Evolutionary conservation across 2,113 vertebrate genomes (phyloP).

Genomic region (Hemiprocne comata): DNA sequence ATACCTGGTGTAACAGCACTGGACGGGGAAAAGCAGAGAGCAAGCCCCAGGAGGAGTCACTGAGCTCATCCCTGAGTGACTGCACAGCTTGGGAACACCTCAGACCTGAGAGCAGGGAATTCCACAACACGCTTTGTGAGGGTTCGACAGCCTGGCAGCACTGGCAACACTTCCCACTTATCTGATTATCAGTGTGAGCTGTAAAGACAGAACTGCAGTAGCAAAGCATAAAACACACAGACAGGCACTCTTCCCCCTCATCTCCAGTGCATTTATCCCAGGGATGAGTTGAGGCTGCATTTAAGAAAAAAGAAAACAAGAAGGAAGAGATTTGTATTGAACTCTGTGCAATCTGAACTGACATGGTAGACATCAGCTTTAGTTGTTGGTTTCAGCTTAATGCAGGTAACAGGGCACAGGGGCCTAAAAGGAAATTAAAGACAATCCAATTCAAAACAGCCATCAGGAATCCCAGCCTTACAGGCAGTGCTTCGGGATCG

Average conservation of each 20-base stretch:
- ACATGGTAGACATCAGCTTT: neutral
- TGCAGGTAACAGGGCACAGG: neutral
- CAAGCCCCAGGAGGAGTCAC: neutral
- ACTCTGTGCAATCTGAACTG: neutral
- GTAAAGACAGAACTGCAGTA: neutral
- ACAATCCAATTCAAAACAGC: neutral
- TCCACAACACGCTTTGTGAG: rapidly evolving
- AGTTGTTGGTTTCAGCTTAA: neutral
- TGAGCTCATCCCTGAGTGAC: rapidly evolving
- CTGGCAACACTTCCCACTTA: neutral
- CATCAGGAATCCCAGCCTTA: neutral
- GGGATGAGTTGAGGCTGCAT: neutral
- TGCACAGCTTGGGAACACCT: neutral
- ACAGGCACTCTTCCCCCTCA: neutral
- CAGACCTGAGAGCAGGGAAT: rapidly evolving
- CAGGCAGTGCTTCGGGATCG: neutral
- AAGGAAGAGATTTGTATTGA: neutral
- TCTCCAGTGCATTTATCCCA: neutral
- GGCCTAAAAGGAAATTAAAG: neutral
- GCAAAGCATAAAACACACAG: rapidly evolving
- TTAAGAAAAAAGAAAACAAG: neutral
- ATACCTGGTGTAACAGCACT: rapidly evolving
- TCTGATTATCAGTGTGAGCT: neutral
- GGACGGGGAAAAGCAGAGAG: neutral
- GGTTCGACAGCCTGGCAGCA: neutral